Evolutionary conservation across 2,113 vertebrate species (phyloP).

Genomic region (Oryzias melastigma): DNA sequence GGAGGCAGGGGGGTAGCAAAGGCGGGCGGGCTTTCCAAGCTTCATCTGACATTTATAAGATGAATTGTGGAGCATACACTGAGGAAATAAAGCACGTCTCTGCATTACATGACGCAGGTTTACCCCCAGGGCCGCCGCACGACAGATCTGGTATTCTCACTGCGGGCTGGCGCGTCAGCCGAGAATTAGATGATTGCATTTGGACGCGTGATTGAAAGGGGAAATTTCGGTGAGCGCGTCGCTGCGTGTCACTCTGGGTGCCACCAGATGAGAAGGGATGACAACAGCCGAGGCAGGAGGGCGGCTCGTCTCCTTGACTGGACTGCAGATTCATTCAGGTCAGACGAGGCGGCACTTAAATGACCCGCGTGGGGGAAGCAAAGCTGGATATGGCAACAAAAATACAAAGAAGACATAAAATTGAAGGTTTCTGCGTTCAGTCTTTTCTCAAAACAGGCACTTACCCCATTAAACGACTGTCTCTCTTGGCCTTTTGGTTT

Average conservation of each 20-base stretch:
- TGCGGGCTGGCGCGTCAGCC: conserved; percentile 11
- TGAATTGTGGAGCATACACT: conserved; percentile 46
- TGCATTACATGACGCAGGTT: conserved; percentile 26
- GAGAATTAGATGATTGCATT: conserved; percentile 44
- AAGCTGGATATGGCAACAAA: no score
- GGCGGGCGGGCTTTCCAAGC: conserved; percentile 34
- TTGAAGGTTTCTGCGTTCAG: no score
- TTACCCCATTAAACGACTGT: no score
- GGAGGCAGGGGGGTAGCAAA: neutral
- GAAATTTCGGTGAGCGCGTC: conserved; percentile 10
- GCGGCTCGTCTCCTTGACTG: conserved; percentile 5
- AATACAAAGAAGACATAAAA: no score
- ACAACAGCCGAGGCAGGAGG: conserved; percentile 27
- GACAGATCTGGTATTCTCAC: conserved; percentile 44
- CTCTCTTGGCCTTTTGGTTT: no score
- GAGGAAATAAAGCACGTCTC: conserved; percentile 33
- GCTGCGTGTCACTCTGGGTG: conserved; percentile 24
- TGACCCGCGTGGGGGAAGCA: no score
- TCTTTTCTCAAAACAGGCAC: no score
- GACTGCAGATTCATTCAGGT: conserved; percentile 31
- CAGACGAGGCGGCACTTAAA: conserved; percentile 11
- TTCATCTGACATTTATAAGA: conserved; percentile 75
- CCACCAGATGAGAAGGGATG: conserved; percentile 39
- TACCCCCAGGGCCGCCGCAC: conserved; percentile 13
- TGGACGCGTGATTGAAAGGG: conserved; percentile 50